phyloP scores from a whole-genome alignment of 1,140 invertebrate species.

The Trichonephila clavipes region DNA sequence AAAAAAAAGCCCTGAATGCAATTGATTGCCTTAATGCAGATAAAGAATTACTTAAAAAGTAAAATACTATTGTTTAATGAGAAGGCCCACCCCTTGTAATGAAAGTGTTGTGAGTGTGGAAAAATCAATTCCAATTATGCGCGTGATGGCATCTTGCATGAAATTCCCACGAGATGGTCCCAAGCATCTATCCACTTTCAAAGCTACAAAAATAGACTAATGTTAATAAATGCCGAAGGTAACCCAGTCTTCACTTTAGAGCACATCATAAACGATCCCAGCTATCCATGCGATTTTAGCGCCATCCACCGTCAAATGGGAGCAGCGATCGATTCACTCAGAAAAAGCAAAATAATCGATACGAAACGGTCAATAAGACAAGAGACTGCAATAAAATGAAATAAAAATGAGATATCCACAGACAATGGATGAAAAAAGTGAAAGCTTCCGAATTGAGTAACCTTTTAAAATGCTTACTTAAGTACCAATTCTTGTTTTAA shows the following conservation, averaged over 20 bases:
- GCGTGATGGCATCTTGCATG: background rate
- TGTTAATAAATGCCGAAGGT: conserved; percentile 59
- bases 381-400: background rate
- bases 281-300: conserved; percentile 64
- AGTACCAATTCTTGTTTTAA: conserved; percentile 16
- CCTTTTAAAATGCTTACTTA: conserved; percentile 25
- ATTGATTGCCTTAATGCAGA: background rate
- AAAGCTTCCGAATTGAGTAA: background rate
- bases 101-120: background rate
- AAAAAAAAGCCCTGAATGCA: background rate
- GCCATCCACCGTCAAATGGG: conserved; percentile 28
- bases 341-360: conserved; percentile 65
- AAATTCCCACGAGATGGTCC: background rate
- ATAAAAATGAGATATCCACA: conserved; percentile 51
- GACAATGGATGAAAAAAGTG: background rate
- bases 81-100: background rate
- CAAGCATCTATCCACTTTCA: background rate
- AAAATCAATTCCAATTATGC: background rate
- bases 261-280: conserved; percentile 20
- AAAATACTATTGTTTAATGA: background rate
- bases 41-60: background rate
- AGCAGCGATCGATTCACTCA: conserved; percentile 22
- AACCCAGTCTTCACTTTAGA: conserved; percentile 25
- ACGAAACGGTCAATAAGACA: conserved; percentile 59
- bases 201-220: conserved; percentile 22